A percentile compares a stretch with the other conserved stretches of the same genome.
Evolutionary conservation across 2,888 invertebrate species (phyloP).

Genomic region (Acleris holmiana): DNA sequence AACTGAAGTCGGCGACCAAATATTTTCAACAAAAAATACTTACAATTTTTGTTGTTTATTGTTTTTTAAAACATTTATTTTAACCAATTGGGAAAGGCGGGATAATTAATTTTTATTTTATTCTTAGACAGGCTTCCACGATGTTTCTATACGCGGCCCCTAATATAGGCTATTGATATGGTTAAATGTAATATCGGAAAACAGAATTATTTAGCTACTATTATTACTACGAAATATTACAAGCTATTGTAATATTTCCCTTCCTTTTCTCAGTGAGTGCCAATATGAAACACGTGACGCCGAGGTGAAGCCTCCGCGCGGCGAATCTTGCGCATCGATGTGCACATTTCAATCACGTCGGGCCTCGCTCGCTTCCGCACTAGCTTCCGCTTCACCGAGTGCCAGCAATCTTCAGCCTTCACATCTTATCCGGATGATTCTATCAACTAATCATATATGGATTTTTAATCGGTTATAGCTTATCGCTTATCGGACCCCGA

Average conservation of each 20-base stretch:
- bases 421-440: not conserved
- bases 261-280: not conserved
- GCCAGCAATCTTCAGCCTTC: constrained; percentile 6
- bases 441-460: not conserved
- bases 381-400: constrained; percentile 31
- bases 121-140: constrained; percentile 48
- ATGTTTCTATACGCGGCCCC: not conserved
- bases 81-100: not conserved
- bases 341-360: constrained; percentile 55
- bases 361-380: constrained; percentile 39
- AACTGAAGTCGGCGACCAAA: too few species aligned
- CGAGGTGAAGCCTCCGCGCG: constrained; percentile 42
- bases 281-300: constrained; percentile 1
- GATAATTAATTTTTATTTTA: constrained; percentile 21
- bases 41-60: too few species aligned
- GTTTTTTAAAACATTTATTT: too few species aligned
- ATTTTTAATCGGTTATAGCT: not conserved
- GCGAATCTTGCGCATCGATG: constrained; percentile 50
- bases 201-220: not conserved
- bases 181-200: not conserved
- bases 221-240: too few species aligned
- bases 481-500: not conserved
- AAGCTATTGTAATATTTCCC: not conserved
- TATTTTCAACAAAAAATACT: too few species aligned
- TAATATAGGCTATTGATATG: not conserved